Conservation (phyloP, 2,797 vertebrate genomes). For the Aselliscus stoliczkanus region DNA sequence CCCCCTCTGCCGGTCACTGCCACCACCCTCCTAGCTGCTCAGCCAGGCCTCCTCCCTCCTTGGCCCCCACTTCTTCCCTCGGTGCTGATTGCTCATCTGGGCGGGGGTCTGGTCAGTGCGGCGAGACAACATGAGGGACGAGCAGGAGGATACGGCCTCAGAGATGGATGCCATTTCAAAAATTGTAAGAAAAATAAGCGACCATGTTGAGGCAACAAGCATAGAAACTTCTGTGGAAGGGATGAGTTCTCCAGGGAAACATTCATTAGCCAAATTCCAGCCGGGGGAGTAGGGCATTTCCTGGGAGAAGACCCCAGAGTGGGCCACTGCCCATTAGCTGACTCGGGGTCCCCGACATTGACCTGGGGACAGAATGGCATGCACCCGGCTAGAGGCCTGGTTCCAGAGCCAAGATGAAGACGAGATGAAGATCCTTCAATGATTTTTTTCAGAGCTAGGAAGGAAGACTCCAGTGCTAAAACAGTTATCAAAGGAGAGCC, state of each 20-base stretch:
- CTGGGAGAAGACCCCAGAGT: accelerated
- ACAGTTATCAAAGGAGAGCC: background rate
- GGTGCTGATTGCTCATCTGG: accelerated
- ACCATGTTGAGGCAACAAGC: background rate
- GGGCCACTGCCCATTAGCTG: background rate
- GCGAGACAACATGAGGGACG: accelerated
- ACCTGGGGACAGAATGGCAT: background rate
- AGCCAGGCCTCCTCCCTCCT: background rate
- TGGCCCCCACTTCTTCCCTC: background rate
- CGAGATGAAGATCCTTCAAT: accelerated
- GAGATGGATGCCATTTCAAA: accelerated
- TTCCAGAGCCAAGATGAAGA: too few species aligned
- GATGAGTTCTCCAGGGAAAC: background rate
- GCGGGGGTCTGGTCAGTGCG: background rate
- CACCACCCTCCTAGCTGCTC: background rate
- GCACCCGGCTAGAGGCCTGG: accelerated
- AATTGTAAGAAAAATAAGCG: accelerated
- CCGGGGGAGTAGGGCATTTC: accelerated
- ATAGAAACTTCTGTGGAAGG: background rate
- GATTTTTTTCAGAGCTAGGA: too few species aligned
- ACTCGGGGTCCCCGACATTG: accelerated
- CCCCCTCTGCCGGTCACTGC: background rate
- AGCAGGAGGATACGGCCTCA: accelerated
- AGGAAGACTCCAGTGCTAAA: accelerated
- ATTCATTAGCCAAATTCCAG: background rate